Conservation (phyloP, 2,113 vertebrate species). For the Antechinus flavipes region DNA sequence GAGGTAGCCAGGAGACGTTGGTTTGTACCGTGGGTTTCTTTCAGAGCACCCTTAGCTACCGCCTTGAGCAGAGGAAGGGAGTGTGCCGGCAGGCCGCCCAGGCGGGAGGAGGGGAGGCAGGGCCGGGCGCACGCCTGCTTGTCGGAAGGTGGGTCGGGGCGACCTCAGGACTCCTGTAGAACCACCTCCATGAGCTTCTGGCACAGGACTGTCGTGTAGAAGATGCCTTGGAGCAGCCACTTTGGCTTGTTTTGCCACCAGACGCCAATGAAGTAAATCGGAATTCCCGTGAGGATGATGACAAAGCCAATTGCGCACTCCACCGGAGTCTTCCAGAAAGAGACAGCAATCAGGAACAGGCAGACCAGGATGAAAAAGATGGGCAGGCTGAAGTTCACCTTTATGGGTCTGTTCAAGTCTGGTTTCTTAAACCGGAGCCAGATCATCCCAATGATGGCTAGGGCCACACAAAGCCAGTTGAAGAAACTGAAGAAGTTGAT, state of each 20-base stretch:
- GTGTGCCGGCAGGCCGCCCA: neutral
- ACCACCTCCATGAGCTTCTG: constrained; percentile 98
- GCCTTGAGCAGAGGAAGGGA: fast-evolving
- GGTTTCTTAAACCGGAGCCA: too few species aligned
- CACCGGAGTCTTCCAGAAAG: constrained; percentile 95
- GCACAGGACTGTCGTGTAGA: constrained; percentile 87
- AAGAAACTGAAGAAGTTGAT: too few species aligned
- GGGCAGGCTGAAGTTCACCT: constrained; percentile 94
- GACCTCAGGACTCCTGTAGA: constrained; percentile 89
- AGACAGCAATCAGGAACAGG: constrained; percentile 96
- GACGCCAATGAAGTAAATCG: constrained; percentile 93
- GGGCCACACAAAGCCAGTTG: too few species aligned
- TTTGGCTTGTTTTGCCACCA: constrained; percentile 95
- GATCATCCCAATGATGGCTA: too few species aligned
- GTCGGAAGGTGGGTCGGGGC: neutral
- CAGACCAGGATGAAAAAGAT: constrained; percentile 95
- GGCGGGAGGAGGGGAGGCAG: neutral
- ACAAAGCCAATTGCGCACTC: constrained; percentile 95
- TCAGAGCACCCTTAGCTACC: constrained; percentile 2
- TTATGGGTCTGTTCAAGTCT: too few species aligned
- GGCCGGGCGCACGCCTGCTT: too few species aligned
- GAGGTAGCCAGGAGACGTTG: neutral
- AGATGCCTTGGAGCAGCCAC: constrained; percentile 91
- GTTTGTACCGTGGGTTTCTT: constrained; percentile 74
- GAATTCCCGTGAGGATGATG: constrained; percentile 94